Evolutionary conservation across 1,140 invertebrate species (phyloP), one percentile per base, ranked within the genome.

Genomic region (Antheraea mylitta): DNA sequence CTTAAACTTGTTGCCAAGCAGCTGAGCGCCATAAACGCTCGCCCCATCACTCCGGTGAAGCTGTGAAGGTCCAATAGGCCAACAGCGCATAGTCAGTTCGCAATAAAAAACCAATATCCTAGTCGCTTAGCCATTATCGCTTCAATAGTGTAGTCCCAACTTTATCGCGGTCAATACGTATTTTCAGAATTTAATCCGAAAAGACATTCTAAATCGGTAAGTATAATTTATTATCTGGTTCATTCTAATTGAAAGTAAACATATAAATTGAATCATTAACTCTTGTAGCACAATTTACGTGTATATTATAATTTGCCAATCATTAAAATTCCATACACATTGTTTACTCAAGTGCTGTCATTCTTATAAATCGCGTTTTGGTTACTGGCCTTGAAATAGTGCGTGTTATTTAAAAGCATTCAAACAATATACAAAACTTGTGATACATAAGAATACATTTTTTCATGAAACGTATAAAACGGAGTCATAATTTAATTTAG

Each of bases 341-440:
- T 71, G 69, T 76, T 76, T 73, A 68, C 65, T 60, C 69, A 76
- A 71, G 67, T 73, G 71, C 73, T 69, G 45, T 36, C 48, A 67
- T 59, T 19, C 0, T 53, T 53, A 53, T n/a, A 53, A 16, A 53
- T 11, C 53, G 18, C 18, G 13, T 61, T 19, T 38, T 58, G 19
- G 36, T 42, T 22, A 62, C 16, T 53, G 71, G 62, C 74, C 74
- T 76, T 76, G 74, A 58, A 69, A 69, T 45, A 38, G 68, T 58
- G 18, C 63, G 71, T 76, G 68, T 73, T 62, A 61, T 70, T 19
- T 22, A 42, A 45, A 65, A 65, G 18, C 45, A 65, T 13, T 48
- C 6, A 16, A 0, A 16, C 45, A 53, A 53, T 42, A 42, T 42
- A 42, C 38, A 53, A 53, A 53, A 53, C 3, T 16, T 53, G 45